Conservation (phyloP, 2,113 vertebrate genomes). For the Strix aluco region DNA sequence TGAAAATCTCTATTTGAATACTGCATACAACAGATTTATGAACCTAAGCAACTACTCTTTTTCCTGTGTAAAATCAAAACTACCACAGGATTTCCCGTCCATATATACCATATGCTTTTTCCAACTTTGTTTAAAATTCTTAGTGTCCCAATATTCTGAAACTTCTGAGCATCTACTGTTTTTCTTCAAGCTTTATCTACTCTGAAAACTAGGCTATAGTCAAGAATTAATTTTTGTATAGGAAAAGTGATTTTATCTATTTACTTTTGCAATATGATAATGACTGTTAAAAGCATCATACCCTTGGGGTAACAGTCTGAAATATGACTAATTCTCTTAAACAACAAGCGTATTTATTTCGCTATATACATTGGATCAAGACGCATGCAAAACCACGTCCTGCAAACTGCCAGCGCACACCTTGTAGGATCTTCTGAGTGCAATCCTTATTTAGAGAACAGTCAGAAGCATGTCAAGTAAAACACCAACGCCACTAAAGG, state of each 20-base stretch:
- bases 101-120: conserved; percentile 34
- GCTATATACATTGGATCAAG: not conserved
- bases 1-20: conserved; percentile 25
- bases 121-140: conserved; percentile 1
- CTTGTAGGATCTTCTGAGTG: not conserved
- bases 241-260: not conserved
- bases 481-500: not conserved
- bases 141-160: not conserved
- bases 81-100: conserved; percentile 51
- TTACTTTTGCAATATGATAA: not conserved
- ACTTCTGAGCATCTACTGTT: not conserved
- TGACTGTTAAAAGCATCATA: not conserved
- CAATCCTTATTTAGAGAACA: not conserved
- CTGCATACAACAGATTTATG: conserved; percentile 43
- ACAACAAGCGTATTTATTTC: conserved; percentile 18
- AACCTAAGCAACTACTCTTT: not conserved
- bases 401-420: not conserved
- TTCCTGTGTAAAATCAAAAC: conserved; percentile 30
- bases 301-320: conserved; percentile 1
- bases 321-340: conserved; percentile 47
- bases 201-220: not conserved
- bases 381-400: not conserved
- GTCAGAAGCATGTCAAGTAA: conserved; percentile 6
- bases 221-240: not conserved
- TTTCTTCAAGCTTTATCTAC: not conserved